Conservation (phyloP, 2,888 invertebrate genomes). For the Drosophila pseudotakahashii region DNA sequence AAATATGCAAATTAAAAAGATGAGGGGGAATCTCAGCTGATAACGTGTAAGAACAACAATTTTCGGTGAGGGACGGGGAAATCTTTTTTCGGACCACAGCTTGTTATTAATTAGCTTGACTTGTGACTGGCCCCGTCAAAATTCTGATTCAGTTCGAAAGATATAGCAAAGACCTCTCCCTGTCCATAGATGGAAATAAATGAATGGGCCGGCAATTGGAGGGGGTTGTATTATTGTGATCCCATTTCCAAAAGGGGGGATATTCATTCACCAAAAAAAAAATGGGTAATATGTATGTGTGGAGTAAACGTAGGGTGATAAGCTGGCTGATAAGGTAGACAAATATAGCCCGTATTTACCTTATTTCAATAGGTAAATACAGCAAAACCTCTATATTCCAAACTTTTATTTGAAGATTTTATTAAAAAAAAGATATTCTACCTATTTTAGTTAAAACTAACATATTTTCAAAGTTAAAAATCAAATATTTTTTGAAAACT, state of each 20-base stretch:
- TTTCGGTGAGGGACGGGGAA: neutral
- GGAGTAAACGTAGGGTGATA: conserved; percentile 8
- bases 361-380: conserved; percentile 21
- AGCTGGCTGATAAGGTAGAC: conserved; percentile 19
- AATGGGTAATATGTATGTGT: neutral
- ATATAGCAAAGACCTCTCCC: conserved; percentile 11
- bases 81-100: conserved; percentile 10
- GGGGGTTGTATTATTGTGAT: conserved; percentile 10
- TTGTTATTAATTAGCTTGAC: conserved; percentile 43
- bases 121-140: conserved; percentile 35
- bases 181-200: conserved; percentile 12
- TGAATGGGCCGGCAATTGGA: conserved; percentile 11
- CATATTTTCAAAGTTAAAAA: no score
- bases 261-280: conserved; percentile 23
- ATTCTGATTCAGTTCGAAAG: conserved; percentile 27
- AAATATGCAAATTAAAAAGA: neutral
- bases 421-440: neutral
- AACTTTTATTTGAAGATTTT: neutral
- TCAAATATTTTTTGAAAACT: no score
- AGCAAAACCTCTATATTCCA: neutral
- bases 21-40: conserved; percentile 34
- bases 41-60: conserved; percentile 13
- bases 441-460: neutral
- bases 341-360: conserved; percentile 21
- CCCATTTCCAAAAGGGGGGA: conserved; percentile 4